These are phyloP conservation scores for Myripristis jacobus DNA, from an alignment of 2,797 vertebrate genomes.

Conservation along the genomic window DNA sequence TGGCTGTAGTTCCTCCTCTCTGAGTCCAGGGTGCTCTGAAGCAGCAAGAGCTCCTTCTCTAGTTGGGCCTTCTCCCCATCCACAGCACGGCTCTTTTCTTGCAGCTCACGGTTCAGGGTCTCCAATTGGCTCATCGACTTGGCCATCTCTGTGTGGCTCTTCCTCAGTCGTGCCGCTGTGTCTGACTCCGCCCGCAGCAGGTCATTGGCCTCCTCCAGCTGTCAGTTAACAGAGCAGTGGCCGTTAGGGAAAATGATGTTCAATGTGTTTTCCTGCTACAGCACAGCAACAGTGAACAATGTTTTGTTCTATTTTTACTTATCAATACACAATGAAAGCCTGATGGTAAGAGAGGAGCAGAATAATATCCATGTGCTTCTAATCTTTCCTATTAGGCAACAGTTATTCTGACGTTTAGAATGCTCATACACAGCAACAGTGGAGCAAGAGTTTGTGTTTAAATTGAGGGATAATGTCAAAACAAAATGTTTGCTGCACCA, in stretches of 20 bases:
- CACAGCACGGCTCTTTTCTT: constrained; percentile 89
- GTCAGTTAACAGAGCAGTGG: constrained; percentile 32
- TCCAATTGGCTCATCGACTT: constrained; percentile 94
- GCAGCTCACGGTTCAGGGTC: constrained; percentile 92
- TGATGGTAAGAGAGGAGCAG: not conserved
- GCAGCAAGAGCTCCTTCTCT: constrained; percentile 92
- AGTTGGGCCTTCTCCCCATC: constrained; percentile 90
- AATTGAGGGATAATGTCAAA: too few species aligned
- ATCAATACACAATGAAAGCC: not conserved
- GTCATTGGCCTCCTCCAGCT: constrained; percentile 97
- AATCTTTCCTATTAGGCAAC: not conserved
- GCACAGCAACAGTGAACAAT: not conserved
- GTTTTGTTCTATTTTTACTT: not conserved
- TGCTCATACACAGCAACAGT: not conserved
- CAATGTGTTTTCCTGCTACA: not conserved
- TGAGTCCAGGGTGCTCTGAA: constrained; percentile 93
- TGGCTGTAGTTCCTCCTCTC: constrained; percentile 94
- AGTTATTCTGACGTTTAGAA: not conserved
- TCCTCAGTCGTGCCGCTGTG: constrained; percentile 93
- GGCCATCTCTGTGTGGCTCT: constrained; percentile 93
- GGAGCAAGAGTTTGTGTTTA: too few species aligned
- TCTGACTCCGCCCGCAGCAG: constrained; percentile 95
- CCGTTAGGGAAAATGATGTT: not conserved
- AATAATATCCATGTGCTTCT: not conserved
- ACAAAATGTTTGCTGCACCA: too few species aligned